Base-by-base conservation (phyloP, 2,113 vertebrate genomes). In the Danionella cerebrum region DNA sequence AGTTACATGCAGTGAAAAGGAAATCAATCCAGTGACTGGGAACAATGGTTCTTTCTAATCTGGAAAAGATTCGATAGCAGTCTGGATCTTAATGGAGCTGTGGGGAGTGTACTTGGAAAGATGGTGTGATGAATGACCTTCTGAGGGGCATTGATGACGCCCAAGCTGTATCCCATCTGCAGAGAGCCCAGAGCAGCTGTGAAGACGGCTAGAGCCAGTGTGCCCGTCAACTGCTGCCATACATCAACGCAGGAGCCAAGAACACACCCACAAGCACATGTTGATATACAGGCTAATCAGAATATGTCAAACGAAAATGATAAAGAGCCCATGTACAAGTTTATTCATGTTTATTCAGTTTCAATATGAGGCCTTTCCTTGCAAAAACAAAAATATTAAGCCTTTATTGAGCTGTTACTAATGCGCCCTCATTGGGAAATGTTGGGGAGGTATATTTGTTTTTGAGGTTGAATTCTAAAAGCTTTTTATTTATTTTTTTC, bases 71-170 rank as follows among this genome's bases (percentile, higher is more conserved):
- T 41, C 19, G 13, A 58, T 39, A 58, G 38, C 36, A 25, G 22
- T n/a, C 12, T 24, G 12, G 6, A 6, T 39, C 11, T 22, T 12
- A 57, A 24, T 24, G 53, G 11, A 57, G 31, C 10, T 24, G 53
- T 22, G 16, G 38, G 22, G 12, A 18, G n/a, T n/a, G n/a, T n/a
- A n/a, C n/a, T 36, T 57, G 19, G 33, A 57, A 48, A 24, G 21
- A 14, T 33, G 22, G 58, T 47, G 38, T 22, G 68, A 42, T n/a
- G 22, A 16, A 22, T 64, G 88, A 92, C 96, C 91, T 91, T 81
- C 78, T 98, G 94, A 1, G 96, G 96, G 4, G 96, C 92, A 0
- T 99, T 99, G 79, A 98, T 97, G 70, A 98, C 94, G 10, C 96
- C 96, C 12, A 95, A 74, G 68, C 94, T 89, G 78, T 97, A 99